A percentile compares a stretch with the other conserved stretches of the same genome.
Conservation (phyloP, 2,797 vertebrate genomes). For the Sylvilagus floridanus region DNA sequence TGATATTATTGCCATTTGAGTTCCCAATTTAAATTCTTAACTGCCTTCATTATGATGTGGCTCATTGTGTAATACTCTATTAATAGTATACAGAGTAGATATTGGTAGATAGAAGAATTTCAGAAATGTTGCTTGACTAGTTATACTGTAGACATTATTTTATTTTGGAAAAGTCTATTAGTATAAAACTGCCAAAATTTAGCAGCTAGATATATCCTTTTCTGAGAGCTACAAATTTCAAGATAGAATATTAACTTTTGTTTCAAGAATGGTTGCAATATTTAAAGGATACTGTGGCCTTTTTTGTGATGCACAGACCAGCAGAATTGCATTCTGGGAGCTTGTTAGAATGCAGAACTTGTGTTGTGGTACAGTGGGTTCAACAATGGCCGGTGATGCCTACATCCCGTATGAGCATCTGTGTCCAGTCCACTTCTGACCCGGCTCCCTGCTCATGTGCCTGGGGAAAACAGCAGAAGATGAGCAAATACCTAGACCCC, state of each 20-base stretch:
- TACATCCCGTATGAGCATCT: no score
- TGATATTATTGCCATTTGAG: conserved; percentile 36
- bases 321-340: neutral
- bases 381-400: no score
- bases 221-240: neutral
- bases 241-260: neutral
- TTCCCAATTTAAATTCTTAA: conserved; percentile 56
- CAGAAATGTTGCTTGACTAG: neutral
- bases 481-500: no score
- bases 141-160: conserved; percentile 14
- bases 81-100: conserved; percentile 11
- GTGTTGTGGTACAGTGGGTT: no score
- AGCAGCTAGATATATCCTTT: neutral
- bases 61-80: conserved; percentile 16
- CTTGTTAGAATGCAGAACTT: neutral
- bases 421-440: no score
- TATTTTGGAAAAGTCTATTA: neutral
- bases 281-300: neutral
- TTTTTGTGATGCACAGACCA: neutral
- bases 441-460: no score
- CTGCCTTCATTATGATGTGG: neutral
- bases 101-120: neutral
- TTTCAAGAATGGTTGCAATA: neutral
- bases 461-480: no score
- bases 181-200: neutral